Evolutionary conservation across 2,888 invertebrate species (phyloP).

Genomic region (Coelinius sp.): DNA sequence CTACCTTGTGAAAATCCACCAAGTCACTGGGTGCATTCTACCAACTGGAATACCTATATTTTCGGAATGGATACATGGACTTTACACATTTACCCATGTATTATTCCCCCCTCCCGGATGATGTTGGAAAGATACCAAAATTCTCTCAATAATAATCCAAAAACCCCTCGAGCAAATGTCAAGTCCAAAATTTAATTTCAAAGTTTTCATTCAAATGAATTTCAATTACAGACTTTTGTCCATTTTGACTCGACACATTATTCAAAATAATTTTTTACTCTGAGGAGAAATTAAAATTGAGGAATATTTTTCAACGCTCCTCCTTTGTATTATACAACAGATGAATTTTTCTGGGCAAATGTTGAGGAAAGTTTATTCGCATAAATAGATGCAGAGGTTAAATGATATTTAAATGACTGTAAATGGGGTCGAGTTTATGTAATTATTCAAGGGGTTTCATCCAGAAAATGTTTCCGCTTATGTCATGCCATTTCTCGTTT

Average conservation of each 20-base stretch:
- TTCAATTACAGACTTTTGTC: not conserved
- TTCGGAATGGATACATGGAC: not conserved
- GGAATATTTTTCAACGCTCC: not conserved
- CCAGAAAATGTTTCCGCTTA: slow-evolving; percentile 7
- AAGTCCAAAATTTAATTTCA: not conserved
- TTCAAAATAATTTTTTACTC: not conserved
- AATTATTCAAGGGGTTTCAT: slow-evolving; percentile 3
- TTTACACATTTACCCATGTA: not conserved
- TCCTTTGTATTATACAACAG: not conserved
- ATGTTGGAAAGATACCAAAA: slow-evolving; percentile 15
- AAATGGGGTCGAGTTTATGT: slow-evolving; percentile 19
- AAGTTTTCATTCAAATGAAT: not conserved
- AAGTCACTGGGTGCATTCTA: slow-evolving; percentile 7
- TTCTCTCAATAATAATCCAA: slow-evolving; percentile 16
- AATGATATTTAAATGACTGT: slow-evolving; percentile 15
- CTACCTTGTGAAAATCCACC: slow-evolving; percentile 27
- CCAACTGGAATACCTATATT: slow-evolving; percentile 22
- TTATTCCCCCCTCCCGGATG: not conserved
- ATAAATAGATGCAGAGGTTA: not conserved
- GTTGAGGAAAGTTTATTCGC: not conserved
- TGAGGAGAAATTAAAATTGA: not conserved
- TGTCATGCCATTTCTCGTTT: not conserved
- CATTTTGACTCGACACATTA: not conserved
- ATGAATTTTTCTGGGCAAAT: not conserved
- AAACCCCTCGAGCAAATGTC: not conserved